Base-by-base conservation (phyloP, 2,113 vertebrate genomes). In the Oryzias curvinotus region DNA sequence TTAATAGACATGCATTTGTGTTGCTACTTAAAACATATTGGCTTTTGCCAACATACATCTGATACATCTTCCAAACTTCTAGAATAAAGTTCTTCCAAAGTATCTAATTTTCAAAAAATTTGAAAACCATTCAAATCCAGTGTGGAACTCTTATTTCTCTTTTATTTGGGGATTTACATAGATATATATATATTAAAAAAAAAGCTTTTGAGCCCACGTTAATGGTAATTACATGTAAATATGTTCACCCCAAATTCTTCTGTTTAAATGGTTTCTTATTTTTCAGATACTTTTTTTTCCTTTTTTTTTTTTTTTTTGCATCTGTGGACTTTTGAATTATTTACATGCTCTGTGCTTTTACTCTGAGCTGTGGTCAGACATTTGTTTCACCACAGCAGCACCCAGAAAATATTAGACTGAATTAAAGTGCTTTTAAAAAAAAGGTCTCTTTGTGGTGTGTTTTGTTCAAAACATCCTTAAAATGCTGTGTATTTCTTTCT, bases 351-450 rank as follows among this genome's bases (percentile, higher is more conserved):
- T 15, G 15, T 64, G 19, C 58, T 56, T 68, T 52, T 58, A 26
- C 47, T 63, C 19, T 57, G 57, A 70, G 56, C 23, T 5, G 13
- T 52, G 62, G 70, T 72, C 62, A 44, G 21, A 68, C 59, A 52
- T 74, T 52, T 68, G 23, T 67, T 59, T 68, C 30, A 73, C 17
- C 46, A 73, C 58, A 67, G 51, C 30, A 43, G 53, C 23, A 21
- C 44, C 52, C 57, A 50, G 59, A 12, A 73, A 57, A 80, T 78
- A 47, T 66, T 79, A 18, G 60, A 68, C 50, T 62, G 61, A 73
- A 77, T 74, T 52, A 81, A 78, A 73, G 19, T 71, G 58, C 57
- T 67, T 77, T 85, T 71, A 42, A 85, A 75, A 65, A 23, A 71
- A 2, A 18, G 4, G 5, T 47, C 12, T 8, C 8, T 17, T 15